Percentiles rank a stretch among this genome's conserved stretches.
Conservation (phyloP, 2,113 vertebrate species). For the Casuarius casuarius region DNA sequence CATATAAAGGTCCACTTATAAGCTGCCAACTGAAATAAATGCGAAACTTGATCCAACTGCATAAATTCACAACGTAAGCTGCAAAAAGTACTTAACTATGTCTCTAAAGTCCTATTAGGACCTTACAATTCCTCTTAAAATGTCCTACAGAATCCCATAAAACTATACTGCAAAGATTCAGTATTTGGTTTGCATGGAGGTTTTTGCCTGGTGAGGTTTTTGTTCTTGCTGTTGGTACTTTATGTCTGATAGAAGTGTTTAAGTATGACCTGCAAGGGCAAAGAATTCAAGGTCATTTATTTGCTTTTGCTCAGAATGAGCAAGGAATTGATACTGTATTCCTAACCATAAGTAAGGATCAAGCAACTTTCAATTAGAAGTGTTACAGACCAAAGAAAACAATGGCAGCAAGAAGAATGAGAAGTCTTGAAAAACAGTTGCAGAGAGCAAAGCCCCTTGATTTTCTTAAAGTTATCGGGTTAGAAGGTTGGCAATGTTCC, state of each 20-base stretch:
- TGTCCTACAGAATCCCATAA: background rate
- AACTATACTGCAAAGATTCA: background rate
- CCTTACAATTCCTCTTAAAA: conserved; percentile 46
- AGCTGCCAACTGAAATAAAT: conserved; percentile 61
- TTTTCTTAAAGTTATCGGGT: background rate
- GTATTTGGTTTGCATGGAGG: background rate
- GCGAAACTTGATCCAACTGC: conserved; percentile 55
- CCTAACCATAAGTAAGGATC: background rate
- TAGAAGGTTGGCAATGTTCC: background rate
- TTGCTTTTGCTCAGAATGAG: conserved; percentile 36
- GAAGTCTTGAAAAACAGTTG: background rate
- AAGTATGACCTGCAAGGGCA: conserved; percentile 14
- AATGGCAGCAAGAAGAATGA: background rate
- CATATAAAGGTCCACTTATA: background rate
- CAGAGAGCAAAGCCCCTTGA: background rate
- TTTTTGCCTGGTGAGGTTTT: background rate
- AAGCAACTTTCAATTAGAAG: background rate
- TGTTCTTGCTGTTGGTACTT: background rate
- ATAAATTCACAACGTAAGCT: conserved; percentile 57
- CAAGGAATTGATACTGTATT: background rate
- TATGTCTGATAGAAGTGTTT: background rate
- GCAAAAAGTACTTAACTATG: conserved; percentile 47
- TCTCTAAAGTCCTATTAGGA: conserved; percentile 27
- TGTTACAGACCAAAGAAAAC: background rate
- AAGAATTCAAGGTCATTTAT: conserved; percentile 42